Percentiles rank a stretch among this genome's conserved stretches.
phyloP scores from a whole-genome alignment of 2,113 vertebrate genomes.

The Dasyornis broadbenti region DNA sequence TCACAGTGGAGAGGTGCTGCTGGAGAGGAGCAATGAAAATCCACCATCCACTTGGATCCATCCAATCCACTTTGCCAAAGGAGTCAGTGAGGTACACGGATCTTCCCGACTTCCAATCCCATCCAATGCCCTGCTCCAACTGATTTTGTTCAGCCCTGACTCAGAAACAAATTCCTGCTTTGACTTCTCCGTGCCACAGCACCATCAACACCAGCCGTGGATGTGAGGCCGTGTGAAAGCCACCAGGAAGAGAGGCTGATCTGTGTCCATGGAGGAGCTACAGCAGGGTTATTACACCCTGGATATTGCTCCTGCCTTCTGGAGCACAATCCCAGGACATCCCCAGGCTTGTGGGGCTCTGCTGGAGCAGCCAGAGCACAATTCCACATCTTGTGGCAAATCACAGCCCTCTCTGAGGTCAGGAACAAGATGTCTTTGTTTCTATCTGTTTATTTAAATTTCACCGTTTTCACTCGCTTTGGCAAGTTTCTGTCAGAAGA shows the following conservation, averaged over 20 bases:
- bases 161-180: neutral
- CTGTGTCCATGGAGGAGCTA: neutral
- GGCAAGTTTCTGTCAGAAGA: neutral
- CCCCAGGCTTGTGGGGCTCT: neutral
- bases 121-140: neutral
- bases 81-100: neutral
- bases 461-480: neutral
- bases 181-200: neutral
- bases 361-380: neutral
- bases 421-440: neutral
- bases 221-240: neutral
- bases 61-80: neutral
- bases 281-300: fast-evolving
- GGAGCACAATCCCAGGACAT: neutral
- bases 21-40: neutral
- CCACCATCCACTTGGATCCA: neutral
- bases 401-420: neutral
- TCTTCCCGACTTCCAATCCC: neutral
- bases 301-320: neutral
- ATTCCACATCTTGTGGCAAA: neutral
- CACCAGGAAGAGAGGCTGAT: neutral
- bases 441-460: neutral
- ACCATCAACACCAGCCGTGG: neutral
- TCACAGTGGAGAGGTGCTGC: neutral
- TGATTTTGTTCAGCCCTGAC: neutral